Evolutionary conservation across 35 echinoderm and acorn worm genomes (phyloP), one percentile per base, ranked within the genome.

Genomic region (Diadema setosum): DNA sequence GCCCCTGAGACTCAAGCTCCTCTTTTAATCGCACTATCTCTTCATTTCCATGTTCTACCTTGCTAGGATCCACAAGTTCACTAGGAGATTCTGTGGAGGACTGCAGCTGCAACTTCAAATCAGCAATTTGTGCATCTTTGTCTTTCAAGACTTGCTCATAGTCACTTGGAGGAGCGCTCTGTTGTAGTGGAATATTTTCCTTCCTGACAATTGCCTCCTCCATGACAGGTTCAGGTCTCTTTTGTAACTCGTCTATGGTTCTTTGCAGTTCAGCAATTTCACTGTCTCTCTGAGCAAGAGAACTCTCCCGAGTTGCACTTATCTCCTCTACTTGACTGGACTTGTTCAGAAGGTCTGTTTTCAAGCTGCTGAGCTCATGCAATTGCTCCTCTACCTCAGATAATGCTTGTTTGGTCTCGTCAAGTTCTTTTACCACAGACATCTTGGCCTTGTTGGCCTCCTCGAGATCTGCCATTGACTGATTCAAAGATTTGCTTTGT

Each of bases 361-460:
- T 25, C 33, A 81, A 76, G 48, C 86, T 55, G 84, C 87, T 93
- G 73, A 97, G 29, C 42, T 83, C 52, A 18, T 37, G 56, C 17
- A 91, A 69, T 58, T 93, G 87, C 11, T 85, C 76, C 70, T 97
- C 91, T 55, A 93, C 87, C 42, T 81, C 59, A 21, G 88, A 49
- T 42, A 91, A 65, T 9, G 80, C 85, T 43, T 90, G 75, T 55
- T 94, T 90, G 46, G 78, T 37, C n/a, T 81, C 56, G 31, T 93
- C 87, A 36, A 90, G 70, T 69, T 97, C 76, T 31, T 85, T 58
- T 45, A 91, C 46, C 29, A 97, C 42, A 4, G 83, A 55, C 27
- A 18, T 58, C 16, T 87, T 37, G 1, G 36, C 16, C 21, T 86
- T 84, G 7, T 39, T 56, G 40, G 75, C 89, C n/a, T 93, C 91